These are phyloP conservation scores for Podilymbus podiceps DNA, from an alignment of 2,113 vertebrate species.

Conservation along the genomic window DNA sequence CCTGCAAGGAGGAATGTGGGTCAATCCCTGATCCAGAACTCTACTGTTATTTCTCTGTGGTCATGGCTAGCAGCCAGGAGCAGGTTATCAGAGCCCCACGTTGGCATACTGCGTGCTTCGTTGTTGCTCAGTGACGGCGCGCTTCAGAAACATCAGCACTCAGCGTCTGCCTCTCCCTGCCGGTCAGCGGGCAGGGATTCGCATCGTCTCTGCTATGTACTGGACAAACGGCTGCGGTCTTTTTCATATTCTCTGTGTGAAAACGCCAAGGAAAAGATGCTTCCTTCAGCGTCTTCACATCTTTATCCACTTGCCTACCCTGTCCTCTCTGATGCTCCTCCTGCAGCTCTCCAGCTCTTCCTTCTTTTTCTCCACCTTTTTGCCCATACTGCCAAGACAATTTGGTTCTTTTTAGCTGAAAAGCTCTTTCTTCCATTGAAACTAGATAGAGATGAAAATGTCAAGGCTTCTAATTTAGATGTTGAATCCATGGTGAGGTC, in stretches of 20 bases:
- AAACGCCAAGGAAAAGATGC: not conserved
- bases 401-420: not conserved
- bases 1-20: constrained; percentile 33
- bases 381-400: not conserved
- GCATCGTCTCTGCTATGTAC: not conserved
- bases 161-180: not conserved
- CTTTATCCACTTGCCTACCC: not conserved
- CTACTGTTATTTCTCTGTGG: not conserved
- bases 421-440: not conserved
- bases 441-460: not conserved
- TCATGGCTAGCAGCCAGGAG: constrained; percentile 18
- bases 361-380: not conserved
- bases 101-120: not conserved
- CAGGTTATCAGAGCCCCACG: not conserved
- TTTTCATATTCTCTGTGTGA: not conserved
- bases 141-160: not conserved
- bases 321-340: not conserved
- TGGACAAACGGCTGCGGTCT: not conserved
- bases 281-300: not conserved
- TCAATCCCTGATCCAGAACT: constrained; percentile 27
- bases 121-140: not conserved
- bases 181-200: not conserved
- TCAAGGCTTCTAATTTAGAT: not conserved
- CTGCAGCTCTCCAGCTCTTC: not conserved
- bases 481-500: not conserved